Evolutionary conservation across 2,888 invertebrate genomes (phyloP).

Genomic region (Ormyrus rosae): DNA sequence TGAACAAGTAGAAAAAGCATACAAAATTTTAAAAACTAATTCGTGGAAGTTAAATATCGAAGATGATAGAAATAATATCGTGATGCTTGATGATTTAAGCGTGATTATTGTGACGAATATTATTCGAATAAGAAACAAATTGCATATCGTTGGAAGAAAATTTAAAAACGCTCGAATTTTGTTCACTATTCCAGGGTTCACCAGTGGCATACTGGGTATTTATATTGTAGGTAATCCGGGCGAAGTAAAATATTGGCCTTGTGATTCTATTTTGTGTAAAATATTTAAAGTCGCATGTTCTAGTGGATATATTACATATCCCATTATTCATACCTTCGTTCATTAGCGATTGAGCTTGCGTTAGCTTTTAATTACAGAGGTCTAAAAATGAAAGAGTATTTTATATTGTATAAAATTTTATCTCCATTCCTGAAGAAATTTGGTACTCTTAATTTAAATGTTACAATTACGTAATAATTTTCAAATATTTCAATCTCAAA

Average conservation of each 20-base stretch:
- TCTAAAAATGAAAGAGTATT: no score
- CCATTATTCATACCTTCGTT: slow-evolving; percentile 23
- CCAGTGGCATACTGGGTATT: slow-evolving; percentile 14
- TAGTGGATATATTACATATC: slow-evolving; percentile 16
- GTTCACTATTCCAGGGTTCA: neutral
- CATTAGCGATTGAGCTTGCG: no score
- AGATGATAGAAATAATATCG: slow-evolving; percentile 14
- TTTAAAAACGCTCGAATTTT: slow-evolving; percentile 1
- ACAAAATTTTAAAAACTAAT: slow-evolving; percentile 6
- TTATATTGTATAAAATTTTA: no score
- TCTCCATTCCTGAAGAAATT: no score
- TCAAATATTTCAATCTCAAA: no score
- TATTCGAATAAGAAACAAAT: neutral
- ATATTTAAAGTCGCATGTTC: slow-evolving; percentile 12
- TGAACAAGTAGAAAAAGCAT: neutral
- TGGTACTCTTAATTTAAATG: no score
- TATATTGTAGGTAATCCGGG: neutral
- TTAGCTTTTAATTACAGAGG: no score
- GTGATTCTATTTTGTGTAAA: neutral
- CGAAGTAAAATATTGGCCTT: slow-evolving; percentile 2
- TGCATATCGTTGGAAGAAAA: slow-evolving; percentile 2
- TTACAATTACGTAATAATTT: no score
- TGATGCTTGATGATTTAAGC: neutral
- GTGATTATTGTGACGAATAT: slow-evolving; percentile 5
- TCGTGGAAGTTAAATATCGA: slow-evolving; percentile 9